Conservation (phyloP, 2,113 vertebrate genomes). For the Lanius collurio region DNA sequence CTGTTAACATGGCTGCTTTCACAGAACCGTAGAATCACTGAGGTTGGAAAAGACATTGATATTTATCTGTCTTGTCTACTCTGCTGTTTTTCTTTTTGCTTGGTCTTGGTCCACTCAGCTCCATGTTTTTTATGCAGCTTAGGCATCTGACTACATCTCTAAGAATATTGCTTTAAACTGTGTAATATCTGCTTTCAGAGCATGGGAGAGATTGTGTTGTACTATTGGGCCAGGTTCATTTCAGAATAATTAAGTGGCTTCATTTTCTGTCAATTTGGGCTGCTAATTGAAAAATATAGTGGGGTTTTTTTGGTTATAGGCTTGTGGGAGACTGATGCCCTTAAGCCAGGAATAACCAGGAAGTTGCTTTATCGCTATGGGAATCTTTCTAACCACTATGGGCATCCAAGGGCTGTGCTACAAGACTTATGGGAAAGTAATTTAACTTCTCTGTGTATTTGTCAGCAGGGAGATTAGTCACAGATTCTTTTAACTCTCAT, state of each 20-base stretch:
- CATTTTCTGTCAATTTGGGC: neutral
- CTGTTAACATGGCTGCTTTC: rapidly evolving
- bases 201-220: rapidly evolving
- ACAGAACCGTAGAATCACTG: neutral
- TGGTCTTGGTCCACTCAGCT: rapidly evolving
- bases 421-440: neutral
- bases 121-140: rapidly evolving
- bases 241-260: neutral
- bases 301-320: rapidly evolving
- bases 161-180: neutral
- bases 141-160: rapidly evolving
- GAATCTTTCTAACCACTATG: neutral
- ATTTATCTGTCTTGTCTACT: neutral
- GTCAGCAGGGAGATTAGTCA: neutral
- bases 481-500: neutral
- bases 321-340: neutral
- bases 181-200: neutral
- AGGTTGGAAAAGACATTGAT: neutral
- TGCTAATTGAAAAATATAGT: neutral
- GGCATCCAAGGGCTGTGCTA: neutral
- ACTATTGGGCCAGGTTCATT: rapidly evolving
- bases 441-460: neutral
- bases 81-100: neutral
- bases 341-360: neutral
- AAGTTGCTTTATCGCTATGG: neutral